Conservation (phyloP, 2,888 invertebrate genomes). For the Protophormia terraenovae region DNA sequence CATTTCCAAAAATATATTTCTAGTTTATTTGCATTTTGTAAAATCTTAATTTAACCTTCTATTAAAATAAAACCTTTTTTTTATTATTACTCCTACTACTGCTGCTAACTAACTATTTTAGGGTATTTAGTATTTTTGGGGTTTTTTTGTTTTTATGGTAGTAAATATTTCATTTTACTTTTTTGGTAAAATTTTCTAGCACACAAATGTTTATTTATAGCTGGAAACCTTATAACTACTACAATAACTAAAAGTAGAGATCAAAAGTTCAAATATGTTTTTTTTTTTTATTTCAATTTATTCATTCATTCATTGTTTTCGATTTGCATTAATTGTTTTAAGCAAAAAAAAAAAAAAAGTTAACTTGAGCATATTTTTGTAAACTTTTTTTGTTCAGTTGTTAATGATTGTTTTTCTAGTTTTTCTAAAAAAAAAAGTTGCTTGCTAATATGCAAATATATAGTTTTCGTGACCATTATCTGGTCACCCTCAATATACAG, state of each 20-base stretch:
- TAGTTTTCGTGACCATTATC: too few species aligned
- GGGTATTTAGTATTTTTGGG: background rate
- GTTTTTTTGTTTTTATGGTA: background rate
- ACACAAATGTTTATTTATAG: background rate
- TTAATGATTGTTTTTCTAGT: too few species aligned
- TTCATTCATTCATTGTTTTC: background rate
- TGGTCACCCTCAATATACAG: too few species aligned
- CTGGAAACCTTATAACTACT: background rate
- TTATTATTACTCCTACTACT: background rate
- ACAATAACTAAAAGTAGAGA: background rate
- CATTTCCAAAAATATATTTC: background rate
- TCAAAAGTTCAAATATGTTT: slow-evolving; percentile 8
- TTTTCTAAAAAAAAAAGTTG: too few species aligned
- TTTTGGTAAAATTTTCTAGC: background rate
- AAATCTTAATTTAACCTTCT: background rate
- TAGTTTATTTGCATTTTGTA: background rate
- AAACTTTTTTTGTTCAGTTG: too few species aligned
- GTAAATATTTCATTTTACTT: slow-evolving; percentile 3
- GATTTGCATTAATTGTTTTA: background rate
- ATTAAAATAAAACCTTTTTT: background rate
- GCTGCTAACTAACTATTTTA: background rate
- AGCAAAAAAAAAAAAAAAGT: slow-evolving; percentile 1
- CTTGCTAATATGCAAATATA: too few species aligned
- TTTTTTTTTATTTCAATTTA: background rate
- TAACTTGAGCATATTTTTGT: slow-evolving; percentile 3